Evolutionary conservation across 2,888 invertebrate genomes (phyloP), one percentile per base, ranked within the genome.

Genomic region (Apamea monoglypha): DNA sequence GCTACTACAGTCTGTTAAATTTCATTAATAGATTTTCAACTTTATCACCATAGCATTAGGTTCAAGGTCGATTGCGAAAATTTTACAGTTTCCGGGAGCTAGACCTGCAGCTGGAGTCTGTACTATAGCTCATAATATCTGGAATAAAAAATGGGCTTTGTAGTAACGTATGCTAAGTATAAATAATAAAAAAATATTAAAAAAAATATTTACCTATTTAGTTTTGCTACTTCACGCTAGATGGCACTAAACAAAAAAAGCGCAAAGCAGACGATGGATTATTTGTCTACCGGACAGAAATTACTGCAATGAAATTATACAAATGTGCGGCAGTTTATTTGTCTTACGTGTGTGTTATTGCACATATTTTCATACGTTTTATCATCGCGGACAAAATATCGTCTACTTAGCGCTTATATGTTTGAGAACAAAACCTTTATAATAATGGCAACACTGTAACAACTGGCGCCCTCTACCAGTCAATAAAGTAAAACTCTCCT

Each of bases 381-480:
- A 36, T n/a, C 6, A 18, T 36, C 53, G 12, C 18, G 2, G 21
- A 69, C 21, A 68, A 29, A 47, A 56, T 25, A 25, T 69, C 4
- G 21, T 32, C 25, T 36, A 36, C 32, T 16, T 25, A 18, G n/a
- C n/a, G n/a, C n/a, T n/a, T n/a, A n/a, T n/a, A n/a, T n/a, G n/a
- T n/a, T n/a, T n/a, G 0, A 50, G 77, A 70, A 70, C 63, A 47
- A 53, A 53, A 29, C 64, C 87, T 91, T 89, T 87, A 63, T 32
- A 71, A 44, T 10, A 78, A 83, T 95, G 94, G 94, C 92, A 94
- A 94, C 91, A 92, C 83, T 84, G 8, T 1, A 6, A n/a, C 5
- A 10, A 75, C 73, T 78, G 88, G 89, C 92, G 92, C 91, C 93
- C 94, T 91, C 96, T 95, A 90, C 88, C 89, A 93, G 82, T 70